These are phyloP conservation scores for Zaprionus ghesquierei DNA, from an alignment of 1,140 invertebrate genomes.

Conservation along the genomic window DNA sequence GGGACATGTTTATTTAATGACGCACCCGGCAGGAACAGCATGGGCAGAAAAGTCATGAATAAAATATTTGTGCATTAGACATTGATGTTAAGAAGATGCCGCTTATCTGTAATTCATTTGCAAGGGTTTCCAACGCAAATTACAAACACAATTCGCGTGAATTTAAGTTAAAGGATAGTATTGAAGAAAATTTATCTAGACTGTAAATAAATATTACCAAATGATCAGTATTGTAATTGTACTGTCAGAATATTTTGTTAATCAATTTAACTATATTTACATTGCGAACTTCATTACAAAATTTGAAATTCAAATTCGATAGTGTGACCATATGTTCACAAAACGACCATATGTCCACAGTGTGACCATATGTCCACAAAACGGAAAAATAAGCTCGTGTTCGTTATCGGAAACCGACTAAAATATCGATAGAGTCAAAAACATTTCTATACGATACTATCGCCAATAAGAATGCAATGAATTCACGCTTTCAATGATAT, in stretches of 20 bases:
- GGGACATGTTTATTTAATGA: constrained; percentile 44
- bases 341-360: not conserved
- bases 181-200: too few species aligned
- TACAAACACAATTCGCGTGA: not conserved
- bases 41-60: constrained; percentile 14
- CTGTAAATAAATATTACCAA: not conserved
- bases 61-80: constrained; percentile 4
- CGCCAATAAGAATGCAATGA: not conserved
- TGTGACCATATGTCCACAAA: not conserved
- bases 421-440: not conserved
- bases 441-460: not conserved
- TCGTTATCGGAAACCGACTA: not conserved
- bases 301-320: not conserved
- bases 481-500: not conserved
- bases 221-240: too few species aligned
- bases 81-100: not conserved
- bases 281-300: not conserved
- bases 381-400: not conserved
- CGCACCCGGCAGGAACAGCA: not conserved
- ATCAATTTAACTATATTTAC: not conserved
- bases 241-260: not conserved
- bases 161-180: not conserved
- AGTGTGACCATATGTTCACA: not conserved
- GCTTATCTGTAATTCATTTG: not conserved
- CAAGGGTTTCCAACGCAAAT: not conserved